Base-by-base conservation (phyloP, 2,113 vertebrate genomes). In the Podilymbus podiceps region DNA sequence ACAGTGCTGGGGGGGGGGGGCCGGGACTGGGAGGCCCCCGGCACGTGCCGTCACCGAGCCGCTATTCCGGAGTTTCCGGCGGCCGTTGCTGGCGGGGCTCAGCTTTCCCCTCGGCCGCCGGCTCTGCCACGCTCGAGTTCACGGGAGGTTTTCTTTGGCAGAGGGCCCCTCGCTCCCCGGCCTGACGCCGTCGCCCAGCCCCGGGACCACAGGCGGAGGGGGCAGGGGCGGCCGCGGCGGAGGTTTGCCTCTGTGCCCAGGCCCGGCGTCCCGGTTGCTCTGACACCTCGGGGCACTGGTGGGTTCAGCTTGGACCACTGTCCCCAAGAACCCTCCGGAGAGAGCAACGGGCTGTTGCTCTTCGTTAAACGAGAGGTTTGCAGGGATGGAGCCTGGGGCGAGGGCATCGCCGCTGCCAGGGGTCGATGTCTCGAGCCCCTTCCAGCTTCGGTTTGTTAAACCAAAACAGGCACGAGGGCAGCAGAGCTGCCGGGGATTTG, bases 401-500 rank as follows among this genome's bases (percentile, higher is more conserved):
- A 76, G 62, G 92, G 78, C 79, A 69, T 62, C 11, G 17, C 90
- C 3, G 5, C 79, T 73, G 74, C 69, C 79, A 44, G 0, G 12
- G 31, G 50, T 49, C 49, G 15, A 21, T 42, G 3, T 33, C 49
- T 59, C 7, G 9, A 92, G 81, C 76, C 63, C 52, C 47, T 91
- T 85, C 64, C 84, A 95, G 85, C 92, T 91, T 83, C 64, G 86
- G 85, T 95, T 97, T 94, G 66, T 94, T 97, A 98, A 98, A 97
- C 89, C 94, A 90, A 97, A 98, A 95, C 97, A 97, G 98, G 96
- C 97, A 90, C 69, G 60, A 83, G 89, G 50, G 95, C 96, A 86
- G 91, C 81, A n/a, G 27, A 77, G 81, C 69, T 7, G 56, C 91
- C 21, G 53, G 85, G 88, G 85, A 49, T 85, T 77, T 55, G 52